These are phyloP conservation scores for Solenodon paradoxus DNA, from an alignment of 2,113 vertebrate genomes.

Conservation along the genomic window DNA sequence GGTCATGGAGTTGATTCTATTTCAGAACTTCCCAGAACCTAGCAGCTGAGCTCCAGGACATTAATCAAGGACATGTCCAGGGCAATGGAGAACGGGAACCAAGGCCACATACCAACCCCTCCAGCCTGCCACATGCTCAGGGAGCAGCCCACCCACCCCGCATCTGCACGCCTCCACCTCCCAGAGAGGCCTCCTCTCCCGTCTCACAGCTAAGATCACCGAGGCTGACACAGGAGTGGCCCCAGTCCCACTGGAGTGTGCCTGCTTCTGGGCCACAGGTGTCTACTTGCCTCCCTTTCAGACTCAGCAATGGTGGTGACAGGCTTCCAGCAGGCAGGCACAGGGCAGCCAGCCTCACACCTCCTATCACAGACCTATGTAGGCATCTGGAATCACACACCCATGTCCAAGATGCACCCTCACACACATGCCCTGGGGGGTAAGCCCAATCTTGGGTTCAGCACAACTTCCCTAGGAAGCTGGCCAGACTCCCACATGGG, in stretches of 20 bases:
- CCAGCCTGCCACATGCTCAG: too few species aligned
- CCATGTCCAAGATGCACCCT: too few species aligned
- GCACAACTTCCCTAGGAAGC: background rate
- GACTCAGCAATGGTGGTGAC: background rate
- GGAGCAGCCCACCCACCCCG: too few species aligned
- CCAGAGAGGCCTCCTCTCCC: background rate
- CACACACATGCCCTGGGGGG: background rate
- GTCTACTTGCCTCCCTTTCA: background rate
- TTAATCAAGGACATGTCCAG: background rate
- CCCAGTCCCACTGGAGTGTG: background rate
- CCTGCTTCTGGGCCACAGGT: background rate
- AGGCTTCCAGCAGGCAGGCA: too few species aligned
- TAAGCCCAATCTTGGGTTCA: background rate
- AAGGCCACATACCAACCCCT: background rate
- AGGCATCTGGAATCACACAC: background rate
- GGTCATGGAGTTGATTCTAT: background rate
- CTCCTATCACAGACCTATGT: background rate
- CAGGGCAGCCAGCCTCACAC: background rate
- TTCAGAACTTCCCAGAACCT: background rate
- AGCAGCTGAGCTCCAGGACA: background rate
- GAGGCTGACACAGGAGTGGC: background rate
- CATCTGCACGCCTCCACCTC: too few species aligned
- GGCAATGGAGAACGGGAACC: background rate
- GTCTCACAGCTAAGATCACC: background rate
- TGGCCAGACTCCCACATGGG: background rate